These are phyloP conservation scores for Sphaeramia orbicularis DNA, from an alignment of 2,797 vertebrate genomes.

Conservation along the genomic window DNA sequence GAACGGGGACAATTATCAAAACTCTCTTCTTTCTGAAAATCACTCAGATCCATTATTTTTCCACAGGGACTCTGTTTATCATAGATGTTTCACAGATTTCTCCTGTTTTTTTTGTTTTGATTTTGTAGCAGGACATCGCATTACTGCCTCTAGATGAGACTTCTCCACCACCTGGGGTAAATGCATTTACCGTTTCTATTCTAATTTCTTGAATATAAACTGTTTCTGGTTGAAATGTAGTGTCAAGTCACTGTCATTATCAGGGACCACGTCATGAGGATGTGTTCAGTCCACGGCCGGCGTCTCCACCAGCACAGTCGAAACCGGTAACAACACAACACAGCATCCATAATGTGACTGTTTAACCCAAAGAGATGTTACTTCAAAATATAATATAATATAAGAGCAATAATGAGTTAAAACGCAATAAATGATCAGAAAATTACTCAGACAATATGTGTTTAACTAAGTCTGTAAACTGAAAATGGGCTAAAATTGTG, in stretches of 20 bases:
- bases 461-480: neutral
- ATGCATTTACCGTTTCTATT: neutral
- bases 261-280: conserved; percentile 39
- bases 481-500: neutral
- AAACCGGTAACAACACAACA: conserved; percentile 39
- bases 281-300: conserved; percentile 42
- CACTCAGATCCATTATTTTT: too few species aligned
- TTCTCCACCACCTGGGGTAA: conserved; percentile 48
- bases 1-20: too few species aligned
- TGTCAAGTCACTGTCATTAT: neutral
- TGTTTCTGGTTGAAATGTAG: neutral
- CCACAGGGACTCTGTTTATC: too few species aligned
- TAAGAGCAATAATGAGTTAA: too few species aligned
- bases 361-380: neutral
- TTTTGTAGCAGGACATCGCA: conserved; percentile 42
- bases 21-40: too few species aligned
- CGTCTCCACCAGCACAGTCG: conserved; percentile 14
- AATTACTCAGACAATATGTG: too few species aligned
- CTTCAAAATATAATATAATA: too few species aligned
- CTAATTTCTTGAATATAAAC: neutral
- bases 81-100: neutral
- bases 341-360: neutral
- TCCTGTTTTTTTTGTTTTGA: neutral
- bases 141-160: conserved; percentile 57
- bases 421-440: too few species aligned